Base-by-base conservation (phyloP, 2,113 vertebrate species). In the Hiodon alosoides region DNA sequence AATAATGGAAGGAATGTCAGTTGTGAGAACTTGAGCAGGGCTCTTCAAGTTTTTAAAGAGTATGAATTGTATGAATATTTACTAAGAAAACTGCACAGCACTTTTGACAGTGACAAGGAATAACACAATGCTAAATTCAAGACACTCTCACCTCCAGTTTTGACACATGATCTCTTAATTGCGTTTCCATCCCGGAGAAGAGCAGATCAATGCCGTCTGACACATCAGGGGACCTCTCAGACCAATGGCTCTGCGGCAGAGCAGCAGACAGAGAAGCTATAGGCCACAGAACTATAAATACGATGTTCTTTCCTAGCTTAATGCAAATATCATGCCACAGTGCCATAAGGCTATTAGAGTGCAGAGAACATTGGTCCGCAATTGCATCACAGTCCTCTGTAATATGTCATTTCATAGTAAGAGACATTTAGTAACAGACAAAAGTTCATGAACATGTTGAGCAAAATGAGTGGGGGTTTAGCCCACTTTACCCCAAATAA, bases 401-500 rank as follows among this genome's bases (percentile, higher is more conserved):
- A 31, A 31, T 31, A 31, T 31, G 31, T 1, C 31, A 31, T 31
- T 31, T 31, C 31, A 31, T 31, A 31, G 2, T 31, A 31, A 31
- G 31, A 31, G 31, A 31, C 31, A 31, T 31, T 31, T 31, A 31
- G 31, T 31, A 31, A 31, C 31, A 31, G 31, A 31, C 2, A 31
- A 31, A 31, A 31, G 31, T 31, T 68, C 2, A 51, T 6, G 67
- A 13, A 68, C 50, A 31, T n/a, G 5, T 65, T 65, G 4, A 31
- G 1, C 31, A 3, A 31, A 68, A 4, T 10, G 67, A 51, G 5
- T 1, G 50, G 7, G 4, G 51, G 10, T 60, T 48, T 7, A 4
- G 10, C 16, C 8, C n/a, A 7, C 51, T 87, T 92, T 91, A 98
- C 97, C 92, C 93, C 90, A 87, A 98, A 90, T 67, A 99, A 91